phyloP scores from a whole-genome alignment of 2,888 invertebrate genomes.

The Keiferia lycopersicella region DNA sequence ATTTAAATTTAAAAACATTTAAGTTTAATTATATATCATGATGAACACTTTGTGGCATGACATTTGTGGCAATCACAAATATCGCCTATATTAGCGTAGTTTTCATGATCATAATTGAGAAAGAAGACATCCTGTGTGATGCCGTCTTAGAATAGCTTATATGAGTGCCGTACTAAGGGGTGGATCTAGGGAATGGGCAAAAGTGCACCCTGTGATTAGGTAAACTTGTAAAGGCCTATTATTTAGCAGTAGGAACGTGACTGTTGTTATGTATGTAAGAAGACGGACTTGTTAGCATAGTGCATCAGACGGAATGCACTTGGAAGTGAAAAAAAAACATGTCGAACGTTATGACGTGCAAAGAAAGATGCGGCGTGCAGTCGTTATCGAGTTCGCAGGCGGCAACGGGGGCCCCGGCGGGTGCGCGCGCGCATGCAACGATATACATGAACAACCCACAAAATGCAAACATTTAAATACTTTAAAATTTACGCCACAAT shows the following conservation, averaged over 20 bases:
- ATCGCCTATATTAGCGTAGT: too few species aligned
- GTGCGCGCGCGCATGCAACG: conserved; percentile 49
- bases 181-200: too few species aligned
- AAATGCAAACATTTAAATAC: conserved; percentile 25
- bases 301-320: conserved; percentile 53
- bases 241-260: too few species aligned
- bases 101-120: too few species aligned
- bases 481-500: conserved; percentile 20
- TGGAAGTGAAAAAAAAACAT: conserved; percentile 48
- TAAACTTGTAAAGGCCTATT: too few species aligned
- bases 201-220: too few species aligned
- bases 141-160: too few species aligned
- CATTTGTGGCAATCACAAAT: too few species aligned
- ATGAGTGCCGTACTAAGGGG: too few species aligned
- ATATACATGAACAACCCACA: conserved; percentile 18
- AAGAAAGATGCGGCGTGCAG: conserved; percentile 55
- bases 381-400: conserved; percentile 67
- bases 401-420: conserved; percentile 62
- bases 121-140: too few species aligned
- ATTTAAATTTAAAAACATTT: background rate
- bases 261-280: too few species aligned
- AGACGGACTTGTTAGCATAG: conserved; percentile 15
- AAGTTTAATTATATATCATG: background rate
- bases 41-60: background rate
- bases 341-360: conserved; percentile 50